These are phyloP conservation scores for Pterophyllum scalare DNA, from an alignment of 2,113 vertebrate species.

Conservation along the genomic window DNA sequence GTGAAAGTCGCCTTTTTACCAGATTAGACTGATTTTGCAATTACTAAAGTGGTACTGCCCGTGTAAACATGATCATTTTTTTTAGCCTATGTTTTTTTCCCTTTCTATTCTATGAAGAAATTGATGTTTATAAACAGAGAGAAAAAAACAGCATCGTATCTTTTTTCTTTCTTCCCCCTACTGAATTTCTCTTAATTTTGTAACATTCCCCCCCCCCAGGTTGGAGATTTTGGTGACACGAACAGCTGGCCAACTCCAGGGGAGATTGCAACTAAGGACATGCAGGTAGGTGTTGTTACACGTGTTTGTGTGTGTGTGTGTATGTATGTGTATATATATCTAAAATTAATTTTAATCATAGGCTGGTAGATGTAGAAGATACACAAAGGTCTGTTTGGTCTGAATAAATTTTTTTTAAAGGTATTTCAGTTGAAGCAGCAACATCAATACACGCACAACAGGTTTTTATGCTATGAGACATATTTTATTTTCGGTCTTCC, in stretches of 20 bases:
- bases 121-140: neutral
- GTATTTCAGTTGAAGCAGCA: neutral
- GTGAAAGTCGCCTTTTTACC: neutral
- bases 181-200: neutral
- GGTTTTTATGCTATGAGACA: neutral
- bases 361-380: neutral
- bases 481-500: neutral
- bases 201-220: conserved; percentile 73
- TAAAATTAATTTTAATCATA: neutral
- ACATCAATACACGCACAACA: accelerated
- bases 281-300: conserved; percentile 83
- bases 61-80: neutral
- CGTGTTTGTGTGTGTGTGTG: too few species aligned
- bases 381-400: neutral
- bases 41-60: neutral
- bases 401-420: neutral
- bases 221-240: conserved; percentile 95
- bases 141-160: neutral
- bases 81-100: neutral
- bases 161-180: accelerated
- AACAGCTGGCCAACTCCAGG: conserved; percentile 98
- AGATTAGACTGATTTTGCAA: neutral
- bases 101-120: neutral
- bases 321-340: neutral
- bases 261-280: conserved; percentile 95